Evolutionary conservation across 2,888 invertebrate genomes (phyloP), one percentile per base, ranked within the genome.

Genomic region (Cynaeus angustus): DNA sequence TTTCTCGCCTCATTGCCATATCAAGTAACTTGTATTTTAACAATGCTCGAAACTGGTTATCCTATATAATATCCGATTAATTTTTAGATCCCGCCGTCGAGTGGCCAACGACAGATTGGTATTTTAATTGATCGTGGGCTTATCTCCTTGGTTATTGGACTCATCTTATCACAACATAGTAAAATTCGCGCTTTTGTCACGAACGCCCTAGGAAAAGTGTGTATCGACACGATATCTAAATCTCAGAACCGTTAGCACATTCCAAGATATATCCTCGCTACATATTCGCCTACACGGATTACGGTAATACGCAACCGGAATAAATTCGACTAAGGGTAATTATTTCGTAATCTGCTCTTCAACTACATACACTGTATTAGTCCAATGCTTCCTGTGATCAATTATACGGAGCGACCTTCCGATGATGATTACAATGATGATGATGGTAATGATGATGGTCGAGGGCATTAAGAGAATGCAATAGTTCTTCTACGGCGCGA

Each of bases 41-140:
- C 58, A 69, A 69, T 65, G 48, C 58, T 38, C 50, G 43, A 65
- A 69, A 69, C 69, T 65, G 64, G 69, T 69, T 69, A 65, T 68
- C 37, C 64, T 12, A 62, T 61, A 56, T 58, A 68, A 61, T 50
- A 48, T 61, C 59, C 53, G 61, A 68, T 62, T 55, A 52, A 68
- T 62, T 62, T 62, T 62, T 52, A 52, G 38, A 66, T 66, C 28
- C 55, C 3, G 55, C 26, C 26, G 10, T 28, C 48, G 28, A 46
- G 13, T 28, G 28, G 26, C 56, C 41, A 10, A 43, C 56, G 26
- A 58, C 56, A 21, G 56, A 58, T 59, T 14, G 45, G 59, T 33
- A 59, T 59, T 59, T 59, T 59, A 59, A 59, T 59, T 59, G 59
- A 59, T 59, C 14, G 59, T 46, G 16, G 59, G 59, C 12, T 30